These are phyloP conservation scores for Burhinus bistriatus DNA, from an alignment of 2,113 vertebrate species.

Conservation along the genomic window DNA sequence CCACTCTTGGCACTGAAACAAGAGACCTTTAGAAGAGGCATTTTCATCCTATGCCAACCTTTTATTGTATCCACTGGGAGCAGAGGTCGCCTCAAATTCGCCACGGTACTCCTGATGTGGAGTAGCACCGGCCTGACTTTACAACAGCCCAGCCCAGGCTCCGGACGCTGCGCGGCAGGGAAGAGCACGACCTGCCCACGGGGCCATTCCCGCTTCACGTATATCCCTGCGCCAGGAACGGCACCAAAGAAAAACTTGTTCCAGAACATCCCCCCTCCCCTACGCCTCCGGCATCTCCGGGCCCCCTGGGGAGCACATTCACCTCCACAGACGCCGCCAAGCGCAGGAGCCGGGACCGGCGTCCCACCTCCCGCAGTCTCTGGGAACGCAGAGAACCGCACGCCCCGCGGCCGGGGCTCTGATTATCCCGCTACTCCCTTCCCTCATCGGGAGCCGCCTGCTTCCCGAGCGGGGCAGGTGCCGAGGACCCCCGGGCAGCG, in stretches of 20 bases:
- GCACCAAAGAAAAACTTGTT: fast-evolving
- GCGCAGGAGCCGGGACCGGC: neutral
- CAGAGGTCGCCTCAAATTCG: neutral
- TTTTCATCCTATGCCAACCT: neutral
- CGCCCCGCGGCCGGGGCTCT: fast-evolving
- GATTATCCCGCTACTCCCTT: neutral
- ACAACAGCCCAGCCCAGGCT: neutral
- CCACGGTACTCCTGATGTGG: fast-evolving
- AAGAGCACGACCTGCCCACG: neutral
- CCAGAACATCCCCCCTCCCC: neutral
- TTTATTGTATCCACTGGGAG: neutral
- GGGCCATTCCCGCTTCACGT: neutral
- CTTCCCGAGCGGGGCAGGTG: neutral
- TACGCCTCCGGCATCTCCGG: neutral
- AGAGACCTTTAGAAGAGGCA: neutral
- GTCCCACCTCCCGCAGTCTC: neutral
- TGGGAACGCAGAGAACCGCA: neutral
- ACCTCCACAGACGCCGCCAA: neutral
- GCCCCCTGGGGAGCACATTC: fast-evolving
- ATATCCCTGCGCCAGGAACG: neutral
- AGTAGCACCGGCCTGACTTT: neutral
- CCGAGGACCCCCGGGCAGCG: neutral
- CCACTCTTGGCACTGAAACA: neutral
- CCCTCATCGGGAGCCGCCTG: neutral
- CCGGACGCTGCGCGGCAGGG: fast-evolving